These are phyloP conservation scores for Cryptoblepharus egeriae DNA, from an alignment of 2,797 vertebrate genomes.

Conservation along the genomic window DNA sequence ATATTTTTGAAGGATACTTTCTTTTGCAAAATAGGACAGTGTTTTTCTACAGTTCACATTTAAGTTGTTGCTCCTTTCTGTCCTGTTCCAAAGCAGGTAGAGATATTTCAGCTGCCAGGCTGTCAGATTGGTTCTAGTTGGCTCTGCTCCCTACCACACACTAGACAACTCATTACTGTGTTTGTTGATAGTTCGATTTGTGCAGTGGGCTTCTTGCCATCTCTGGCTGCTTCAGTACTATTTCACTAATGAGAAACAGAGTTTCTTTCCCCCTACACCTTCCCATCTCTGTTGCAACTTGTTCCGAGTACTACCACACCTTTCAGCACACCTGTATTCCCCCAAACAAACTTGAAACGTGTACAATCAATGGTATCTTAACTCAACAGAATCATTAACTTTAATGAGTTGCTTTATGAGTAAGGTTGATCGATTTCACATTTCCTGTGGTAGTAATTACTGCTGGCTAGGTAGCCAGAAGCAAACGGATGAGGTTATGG, in stretches of 20 bases:
- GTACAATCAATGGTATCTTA: conserved; percentile 20
- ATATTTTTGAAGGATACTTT: too few relatives aligned
- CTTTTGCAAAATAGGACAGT: too few relatives aligned
- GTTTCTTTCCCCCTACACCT: not conserved
- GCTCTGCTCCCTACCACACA: not conserved
- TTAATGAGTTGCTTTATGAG: not conserved
- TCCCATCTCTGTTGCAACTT: not conserved
- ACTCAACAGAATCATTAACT: conserved; percentile 21
- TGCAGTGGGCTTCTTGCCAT: conserved; percentile 14
- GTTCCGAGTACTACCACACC: not conserved
- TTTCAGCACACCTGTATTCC: conserved; percentile 23
- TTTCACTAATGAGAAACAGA: not conserved
- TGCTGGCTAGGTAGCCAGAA: conserved; percentile 6
- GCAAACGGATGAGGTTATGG: not conserved
- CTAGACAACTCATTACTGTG: not conserved
- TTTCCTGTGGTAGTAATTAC: conserved; percentile 1
- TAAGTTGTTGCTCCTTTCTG: not conserved
- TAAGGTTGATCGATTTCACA: conserved; percentile 19
- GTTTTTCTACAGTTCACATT: not conserved
- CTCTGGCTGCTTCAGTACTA: conserved; percentile 8
- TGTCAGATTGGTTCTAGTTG: not conserved
- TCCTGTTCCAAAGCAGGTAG: not conserved
- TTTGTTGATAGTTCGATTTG: conserved; percentile 15
- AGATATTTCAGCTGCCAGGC: conserved; percentile 14
- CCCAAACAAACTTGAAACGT: conserved; percentile 1